These are phyloP conservation scores for Drosophila ficusphila DNA, from an alignment of 1,140 invertebrate genomes.

Conservation along the genomic window DNA sequence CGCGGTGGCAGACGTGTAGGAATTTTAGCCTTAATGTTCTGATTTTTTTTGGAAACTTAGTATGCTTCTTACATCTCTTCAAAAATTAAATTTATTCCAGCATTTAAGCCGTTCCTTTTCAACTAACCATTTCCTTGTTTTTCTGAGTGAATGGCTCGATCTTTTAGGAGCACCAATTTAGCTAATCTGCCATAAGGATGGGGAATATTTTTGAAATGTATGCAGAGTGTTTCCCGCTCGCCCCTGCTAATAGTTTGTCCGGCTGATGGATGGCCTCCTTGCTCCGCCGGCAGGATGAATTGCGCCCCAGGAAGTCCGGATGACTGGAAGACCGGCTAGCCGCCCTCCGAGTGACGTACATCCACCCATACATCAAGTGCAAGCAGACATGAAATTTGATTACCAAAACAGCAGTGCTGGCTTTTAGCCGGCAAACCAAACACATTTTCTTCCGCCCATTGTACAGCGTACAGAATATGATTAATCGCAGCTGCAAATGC, in stretches of 20 bases:
- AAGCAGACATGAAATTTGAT: conserved; percentile 62
- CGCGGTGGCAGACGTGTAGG: conserved; percentile 2
- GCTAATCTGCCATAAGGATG: conserved; percentile 5
- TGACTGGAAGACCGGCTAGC: conserved; percentile 13
- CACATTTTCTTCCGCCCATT: neutral
- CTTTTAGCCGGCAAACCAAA: neutral
- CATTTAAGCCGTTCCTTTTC: no score
- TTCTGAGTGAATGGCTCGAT: no score
- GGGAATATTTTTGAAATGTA: conserved; percentile 35
- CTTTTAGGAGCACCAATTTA: neutral
- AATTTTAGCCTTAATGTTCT: neutral
- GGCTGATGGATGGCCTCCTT: conserved; percentile 57
- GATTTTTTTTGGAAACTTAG: neutral
- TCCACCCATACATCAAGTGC: conserved; percentile 52
- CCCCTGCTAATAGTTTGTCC: conserved; percentile 51
- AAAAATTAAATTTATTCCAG: no score
- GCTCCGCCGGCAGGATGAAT: conserved; percentile 29
- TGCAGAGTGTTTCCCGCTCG: conserved; percentile 5
- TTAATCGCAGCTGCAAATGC: conserved; percentile 37
- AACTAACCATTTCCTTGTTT: neutral
- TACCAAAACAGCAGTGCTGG: conserved; percentile 29
- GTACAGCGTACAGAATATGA: conserved; percentile 5
- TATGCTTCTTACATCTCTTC: no score
- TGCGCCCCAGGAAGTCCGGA: conserved; percentile 25
- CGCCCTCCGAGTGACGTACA: conserved; percentile 5